Conservation (phyloP, 1,140 invertebrate genomes). For the Drosophila serrata region DNA sequence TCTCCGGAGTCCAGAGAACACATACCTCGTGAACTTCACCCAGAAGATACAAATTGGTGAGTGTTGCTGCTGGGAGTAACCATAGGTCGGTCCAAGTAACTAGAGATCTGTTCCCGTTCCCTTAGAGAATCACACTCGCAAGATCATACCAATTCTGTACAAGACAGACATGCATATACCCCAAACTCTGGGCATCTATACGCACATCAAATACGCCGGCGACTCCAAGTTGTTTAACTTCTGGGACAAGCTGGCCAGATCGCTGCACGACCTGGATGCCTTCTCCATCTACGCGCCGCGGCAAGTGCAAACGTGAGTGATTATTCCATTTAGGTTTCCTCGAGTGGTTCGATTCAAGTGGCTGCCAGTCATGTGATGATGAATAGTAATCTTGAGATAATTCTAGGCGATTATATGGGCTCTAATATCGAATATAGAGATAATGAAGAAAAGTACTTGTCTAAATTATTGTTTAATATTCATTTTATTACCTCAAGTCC, state of each 20-base stretch:
- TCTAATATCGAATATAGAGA: constrained; percentile 3
- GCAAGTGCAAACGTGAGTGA: constrained; percentile 47
- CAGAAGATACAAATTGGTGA: constrained; percentile 89
- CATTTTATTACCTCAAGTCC: constrained; percentile 4
- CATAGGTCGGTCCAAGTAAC: background rate
- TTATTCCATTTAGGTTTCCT: background rate
- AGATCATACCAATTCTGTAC: constrained; percentile 90
- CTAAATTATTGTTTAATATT: background rate
- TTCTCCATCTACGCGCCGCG: constrained; percentile 44
- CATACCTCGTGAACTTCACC: constrained; percentile 90
- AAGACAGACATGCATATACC: constrained; percentile 87
- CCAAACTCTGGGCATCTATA: constrained; percentile 86
- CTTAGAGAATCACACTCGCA: constrained; percentile 85
- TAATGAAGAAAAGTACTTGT: background rate
- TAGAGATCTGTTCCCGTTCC: background rate
- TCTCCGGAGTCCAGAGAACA: constrained; percentile 89
- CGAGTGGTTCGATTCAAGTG: background rate
- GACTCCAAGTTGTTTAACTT: constrained; percentile 87
- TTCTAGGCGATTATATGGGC: background rate
- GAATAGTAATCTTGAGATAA: constrained; percentile 11
- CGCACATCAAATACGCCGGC: constrained; percentile 87
- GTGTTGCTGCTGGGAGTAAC: background rate
- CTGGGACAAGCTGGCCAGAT: constrained; percentile 87
- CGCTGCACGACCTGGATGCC: constrained; percentile 82
- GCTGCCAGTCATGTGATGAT: constrained; percentile 1